phyloP scores from a whole-genome alignment of 1,140 invertebrate genomes.

The Antheraea mylitta region DNA sequence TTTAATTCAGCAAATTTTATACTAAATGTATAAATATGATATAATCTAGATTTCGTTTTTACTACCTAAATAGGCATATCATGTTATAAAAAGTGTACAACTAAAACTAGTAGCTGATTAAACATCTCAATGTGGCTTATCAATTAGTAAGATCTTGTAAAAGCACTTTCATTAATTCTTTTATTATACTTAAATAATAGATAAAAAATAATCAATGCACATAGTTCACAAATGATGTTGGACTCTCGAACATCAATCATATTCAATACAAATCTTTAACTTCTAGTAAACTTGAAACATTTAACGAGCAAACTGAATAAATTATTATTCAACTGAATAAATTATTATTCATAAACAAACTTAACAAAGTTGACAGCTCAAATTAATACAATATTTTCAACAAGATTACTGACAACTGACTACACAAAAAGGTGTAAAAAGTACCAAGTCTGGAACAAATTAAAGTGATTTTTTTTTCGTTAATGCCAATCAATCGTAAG shows the following conservation, averaged over 20 bases:
- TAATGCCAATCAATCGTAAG: slow-evolving; percentile 65
- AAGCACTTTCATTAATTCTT: slow-evolving; percentile 73
- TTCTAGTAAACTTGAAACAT: slow-evolving; percentile 78
- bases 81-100: slow-evolving; percentile 79
- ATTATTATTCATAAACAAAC: slow-evolving; percentile 79
- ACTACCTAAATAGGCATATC: slow-evolving; percentile 76
- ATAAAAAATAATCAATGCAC: slow-evolving; percentile 71
- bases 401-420: slow-evolving; percentile 54
- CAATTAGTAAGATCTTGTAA: slow-evolving; percentile 76
- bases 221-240: slow-evolving; percentile 71
- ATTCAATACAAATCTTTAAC: slow-evolving; percentile 72
- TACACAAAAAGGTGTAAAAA: slow-evolving; percentile 49
- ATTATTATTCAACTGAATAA: too few species aligned
- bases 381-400: slow-evolving; percentile 76
- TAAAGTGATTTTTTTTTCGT: slow-evolving; percentile 40
- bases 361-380: slow-evolving; percentile 78
- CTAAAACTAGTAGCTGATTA: slow-evolving; percentile 78
- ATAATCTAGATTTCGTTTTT: slow-evolving; percentile 77
- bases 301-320: slow-evolving; percentile 78
- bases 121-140: slow-evolving; percentile 76
- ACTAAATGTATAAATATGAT: slow-evolving; percentile 79
- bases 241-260: slow-evolving; percentile 71
- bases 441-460: slow-evolving; percentile 43
- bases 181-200: slow-evolving; percentile 77
- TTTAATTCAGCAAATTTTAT: slow-evolving; percentile 79